A percentile compares a stretch with the other conserved stretches of the same genome.
These are phyloP conservation scores for Sisyra terminalis DNA, from an alignment of 2,888 invertebrate species.

Conservation along the genomic window DNA sequence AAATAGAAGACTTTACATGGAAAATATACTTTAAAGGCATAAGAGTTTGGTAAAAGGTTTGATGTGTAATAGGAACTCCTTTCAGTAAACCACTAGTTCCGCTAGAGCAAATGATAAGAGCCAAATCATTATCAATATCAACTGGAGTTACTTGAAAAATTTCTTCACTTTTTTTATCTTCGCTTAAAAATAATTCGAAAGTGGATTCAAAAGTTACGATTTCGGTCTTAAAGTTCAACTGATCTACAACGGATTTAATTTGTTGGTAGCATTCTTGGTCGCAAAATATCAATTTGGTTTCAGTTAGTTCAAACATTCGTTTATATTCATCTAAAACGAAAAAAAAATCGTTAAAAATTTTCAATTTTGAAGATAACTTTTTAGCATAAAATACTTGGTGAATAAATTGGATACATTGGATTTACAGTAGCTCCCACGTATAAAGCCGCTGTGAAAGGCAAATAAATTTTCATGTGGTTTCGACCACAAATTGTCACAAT, in stretches of 20 bases:
- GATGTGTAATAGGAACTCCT: background rate
- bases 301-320: conserved; percentile 1
- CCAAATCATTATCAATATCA: background rate
- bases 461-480: background rate
- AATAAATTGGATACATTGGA: background rate
- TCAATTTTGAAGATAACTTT: no score
- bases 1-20: no score
- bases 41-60: background rate
- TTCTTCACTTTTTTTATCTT: background rate
- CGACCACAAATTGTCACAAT: conserved; percentile 3
- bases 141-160: background rate
- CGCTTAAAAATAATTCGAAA: background rate
- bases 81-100: background rate
- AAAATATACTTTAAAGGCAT: no score
- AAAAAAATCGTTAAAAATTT: no score
- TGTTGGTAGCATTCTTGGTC: conserved; percentile 2
- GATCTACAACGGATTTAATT: background rate
- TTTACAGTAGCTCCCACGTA: conserved; percentile 2
- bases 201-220: background rate
- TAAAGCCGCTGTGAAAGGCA: background rate
- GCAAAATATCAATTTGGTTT: conserved; percentile 1
- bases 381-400: no score
- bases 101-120: background rate
- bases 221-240: background rate
- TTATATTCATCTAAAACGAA: conserved; percentile 1